Base-by-base conservation (phyloP, 2,888 invertebrate species). In the Corbicula japonica region DNA sequence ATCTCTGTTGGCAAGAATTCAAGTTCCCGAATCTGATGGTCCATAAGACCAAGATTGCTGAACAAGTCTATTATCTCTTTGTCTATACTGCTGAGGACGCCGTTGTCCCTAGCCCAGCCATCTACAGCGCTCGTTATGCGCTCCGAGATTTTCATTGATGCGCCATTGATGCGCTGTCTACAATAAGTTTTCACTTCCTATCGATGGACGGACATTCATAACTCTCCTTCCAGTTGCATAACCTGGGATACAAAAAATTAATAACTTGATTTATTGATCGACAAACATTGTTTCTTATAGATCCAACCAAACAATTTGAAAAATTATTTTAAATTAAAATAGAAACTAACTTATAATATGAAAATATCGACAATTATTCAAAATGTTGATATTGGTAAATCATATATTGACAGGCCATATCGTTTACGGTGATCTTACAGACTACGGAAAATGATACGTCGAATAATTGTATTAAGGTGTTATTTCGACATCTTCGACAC, bases 31-130 rank as follows among this genome's bases (percentile, higher is more conserved):
- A 91, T 79, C 61, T 92, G 91, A 63, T 89, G 83, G 41, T 90
- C 90, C 86, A 92, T 88, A 1, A 90, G 80, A 23, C 89, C 88
- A 32, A 90, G 87, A 46, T 90, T 58, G 23, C 88, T 77, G 78
- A 91, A 90, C 50, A 84, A 84, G 18, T 85, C 74, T 8, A 92
- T 56, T 23, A 90, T 88, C 30, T 86, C 80, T 1, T 69, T 44
- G 54, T 86, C 86, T 12, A 90, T 79, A 5, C 61, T 62, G 15
- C 65, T 71, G 6, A 91, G 85, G 2, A 90, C 61, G 3, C 78
- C 50, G 21, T 85, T 83, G n/a, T 86, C 62, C n/a, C 68, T 38
- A 46, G 91, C 90, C 91, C 91, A 92, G 10, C 77, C 71, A 73
- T 89, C 86, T 21, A 92, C 74, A 30, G 85, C 83, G 1, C 74